Base-by-base conservation (phyloP, 2,888 invertebrate species). In the Tetanocera ferruginea region DNA sequence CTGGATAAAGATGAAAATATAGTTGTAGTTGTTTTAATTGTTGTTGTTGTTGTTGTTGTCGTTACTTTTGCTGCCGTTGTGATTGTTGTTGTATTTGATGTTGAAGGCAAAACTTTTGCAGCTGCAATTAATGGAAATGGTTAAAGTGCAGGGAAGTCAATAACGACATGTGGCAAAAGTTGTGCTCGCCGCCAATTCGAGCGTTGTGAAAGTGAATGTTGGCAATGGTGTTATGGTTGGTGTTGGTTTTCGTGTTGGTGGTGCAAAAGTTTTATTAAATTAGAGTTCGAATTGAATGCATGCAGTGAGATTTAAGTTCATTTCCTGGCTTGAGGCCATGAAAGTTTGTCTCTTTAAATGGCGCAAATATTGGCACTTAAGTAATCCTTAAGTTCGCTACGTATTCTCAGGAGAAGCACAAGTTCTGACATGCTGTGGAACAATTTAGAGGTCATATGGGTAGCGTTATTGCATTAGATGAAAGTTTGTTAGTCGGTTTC, bases 141-240 rank as follows among this genome's bases (percentile, higher is more conserved):
- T 60, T 69, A 76, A 76, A 70, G 76, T 60, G 57, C n/a, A 70
- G 60, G 70, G 49, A 76, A 76, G 70, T 76, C 70, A 76, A 76
- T 76, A 69, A 69, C 37, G 28, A 69, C 60, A 60, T 43, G 31
- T 49, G 76, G 69, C 60, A 76, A n/a, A 60, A 49, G 69, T 69
- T 64, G 37, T 28, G 23, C 37, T 23, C 25, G 34, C 14, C 25
- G 11, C 14, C 25, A 1, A 60, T 28, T 25, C 8, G n/a, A 14
- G 25, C 60, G 9, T 4, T 28, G 25, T 14, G 25, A 28, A 28
- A 51, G 51, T 25, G 5, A 60, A 25, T 23, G 28, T 14, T 60
- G 60, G 3, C 3, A 31, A 14, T 28, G 25, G 19, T 4, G 57
- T n/a, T n/a, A 19, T 52, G 4, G 4, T 28, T 64, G 31, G 23